Base-by-base conservation (phyloP, 2,888 invertebrate genomes). In the Hoplodrina ambigua region DNA sequence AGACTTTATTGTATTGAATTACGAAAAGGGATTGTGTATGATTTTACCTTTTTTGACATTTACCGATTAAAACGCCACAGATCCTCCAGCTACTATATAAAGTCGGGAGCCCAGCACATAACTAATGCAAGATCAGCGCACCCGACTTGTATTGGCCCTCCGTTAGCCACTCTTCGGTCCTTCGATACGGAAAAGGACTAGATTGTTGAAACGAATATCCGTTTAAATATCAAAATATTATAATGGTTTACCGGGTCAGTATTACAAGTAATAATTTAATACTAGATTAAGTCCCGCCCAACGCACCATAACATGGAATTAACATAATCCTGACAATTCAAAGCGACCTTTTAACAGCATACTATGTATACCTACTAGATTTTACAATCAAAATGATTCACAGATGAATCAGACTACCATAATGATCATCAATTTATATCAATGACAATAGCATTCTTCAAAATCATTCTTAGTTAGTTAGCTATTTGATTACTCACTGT, bases 381-480 rank as follows among this genome's bases (percentile, higher is more conserved):
- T 58, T 59, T 50, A 58, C 55, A 58, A 64, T 56, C 50, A 17
- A 17, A 72, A 81, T 69, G 62, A 73, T 52, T 67, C 54, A 60
- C 25, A 53, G 37, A 59, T 76, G 83, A 83, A 66, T 83, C 81
- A 81, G 2, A 11, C 41, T 7, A 37, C 55, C 13, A 69, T n/a
- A 61, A 63, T 53, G 63, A 41, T 58, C 41, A 70, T 73, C 72
- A 84, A 86, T 86, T 81, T 80, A 83, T 76, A 74, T 70, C 69
- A 74, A 81, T 85, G 82, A 85, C 83, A 82, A 78, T 46, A 59
- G 59, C 73, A 78, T 82, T 78, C 72, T 68, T 77, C 25, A 49
- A 78, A 67, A 69, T 70, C 49, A 56, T 53, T 71, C 30, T 8
- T 57, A 4, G 13, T 57, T 52, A 5, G 10, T 52, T 76, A 60